A percentile compares a stretch with the other conserved stretches of the same genome.
Conservation (phyloP, 2,888 invertebrate species). For the Tenthredo amoena region DNA sequence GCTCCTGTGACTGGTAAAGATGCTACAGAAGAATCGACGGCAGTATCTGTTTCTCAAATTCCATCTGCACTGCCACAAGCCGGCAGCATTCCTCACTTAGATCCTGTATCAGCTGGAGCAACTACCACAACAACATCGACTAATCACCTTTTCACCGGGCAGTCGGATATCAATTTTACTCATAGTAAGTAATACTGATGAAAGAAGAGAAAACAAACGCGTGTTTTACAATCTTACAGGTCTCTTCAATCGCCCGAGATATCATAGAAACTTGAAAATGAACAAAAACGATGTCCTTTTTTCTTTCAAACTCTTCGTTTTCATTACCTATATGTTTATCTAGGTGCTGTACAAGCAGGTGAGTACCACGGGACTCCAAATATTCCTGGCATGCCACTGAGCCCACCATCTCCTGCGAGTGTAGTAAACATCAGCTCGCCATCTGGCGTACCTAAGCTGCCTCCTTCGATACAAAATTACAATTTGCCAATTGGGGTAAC, state of each 20-base stretch:
- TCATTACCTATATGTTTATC: not conserved
- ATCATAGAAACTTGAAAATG: not conserved
- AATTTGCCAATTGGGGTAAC: slow-evolving; percentile 54
- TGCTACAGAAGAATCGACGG: slow-evolving; percentile 37
- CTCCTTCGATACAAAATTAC: slow-evolving; percentile 34
- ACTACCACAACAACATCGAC: slow-evolving; percentile 70
- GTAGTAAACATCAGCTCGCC: not conserved
- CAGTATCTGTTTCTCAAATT: slow-evolving; percentile 58
- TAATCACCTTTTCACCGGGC: slow-evolving; percentile 65
- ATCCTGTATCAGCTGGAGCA: slow-evolving; percentile 81
- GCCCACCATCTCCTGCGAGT: slow-evolving; percentile 62
- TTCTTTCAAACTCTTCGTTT: not conserved
- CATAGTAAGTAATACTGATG: slow-evolving; percentile 63
- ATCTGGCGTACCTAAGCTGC: slow-evolving; percentile 58
- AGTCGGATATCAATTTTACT: slow-evolving; percentile 60
- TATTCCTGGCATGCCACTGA: slow-evolving; percentile 75
- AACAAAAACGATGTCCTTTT: not conserved
- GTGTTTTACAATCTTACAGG: not conserved
- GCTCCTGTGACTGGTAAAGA: not conserved
- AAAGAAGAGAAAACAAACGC: not conserved
- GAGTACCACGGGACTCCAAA: slow-evolving; percentile 68
- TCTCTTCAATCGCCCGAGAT: not conserved
- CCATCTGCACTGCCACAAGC: slow-evolving; percentile 61
- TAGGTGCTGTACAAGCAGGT: slow-evolving; percentile 58
- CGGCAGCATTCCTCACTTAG: slow-evolving; percentile 75